phyloP scores from a whole-genome alignment of 2,113 vertebrate genomes.

The Seriola dumerili region DNA sequence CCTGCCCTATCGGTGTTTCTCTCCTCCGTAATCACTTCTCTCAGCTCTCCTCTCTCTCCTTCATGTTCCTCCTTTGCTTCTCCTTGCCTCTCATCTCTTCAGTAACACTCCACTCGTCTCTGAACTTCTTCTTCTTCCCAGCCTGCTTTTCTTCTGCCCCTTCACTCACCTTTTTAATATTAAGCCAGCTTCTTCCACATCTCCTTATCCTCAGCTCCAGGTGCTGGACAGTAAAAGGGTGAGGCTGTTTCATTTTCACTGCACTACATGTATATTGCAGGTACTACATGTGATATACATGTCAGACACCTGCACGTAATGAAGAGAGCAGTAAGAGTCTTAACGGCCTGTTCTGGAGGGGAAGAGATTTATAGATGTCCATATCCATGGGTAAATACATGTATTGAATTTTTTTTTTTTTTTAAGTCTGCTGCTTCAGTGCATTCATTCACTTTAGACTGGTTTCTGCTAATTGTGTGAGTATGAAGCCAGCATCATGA shows the following conservation, averaged over 20 bases:
- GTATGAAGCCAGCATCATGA: neutral
- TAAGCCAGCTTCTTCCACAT: neutral
- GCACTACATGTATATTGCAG: neutral
- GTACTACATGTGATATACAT: too few relatives aligned
- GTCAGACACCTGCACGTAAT: too few relatives aligned
- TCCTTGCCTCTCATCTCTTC: neutral
- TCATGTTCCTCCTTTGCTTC: neutral
- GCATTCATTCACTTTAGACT: neutral
- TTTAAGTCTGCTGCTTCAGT: too few relatives aligned
- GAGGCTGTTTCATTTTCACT: neutral
- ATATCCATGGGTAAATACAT: too few relatives aligned
- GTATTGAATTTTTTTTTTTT: too few relatives aligned
- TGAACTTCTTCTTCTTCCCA: constrained; percentile 2
- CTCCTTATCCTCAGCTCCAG: neutral
- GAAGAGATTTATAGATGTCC: too few relatives aligned
- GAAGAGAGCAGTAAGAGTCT: too few relatives aligned
- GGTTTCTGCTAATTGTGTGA: neutral
- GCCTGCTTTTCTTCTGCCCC: neutral
- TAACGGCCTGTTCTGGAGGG: too few relatives aligned
- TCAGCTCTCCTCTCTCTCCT: neutral
- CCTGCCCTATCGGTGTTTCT: neutral
- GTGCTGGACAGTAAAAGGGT: neutral
- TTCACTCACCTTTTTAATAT: neutral
- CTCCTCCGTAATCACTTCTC: neutral
- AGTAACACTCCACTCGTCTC: neutral